phyloP scores from a whole-genome alignment of 1,140 invertebrate genomes.

The Zaprionus africanus region DNA sequence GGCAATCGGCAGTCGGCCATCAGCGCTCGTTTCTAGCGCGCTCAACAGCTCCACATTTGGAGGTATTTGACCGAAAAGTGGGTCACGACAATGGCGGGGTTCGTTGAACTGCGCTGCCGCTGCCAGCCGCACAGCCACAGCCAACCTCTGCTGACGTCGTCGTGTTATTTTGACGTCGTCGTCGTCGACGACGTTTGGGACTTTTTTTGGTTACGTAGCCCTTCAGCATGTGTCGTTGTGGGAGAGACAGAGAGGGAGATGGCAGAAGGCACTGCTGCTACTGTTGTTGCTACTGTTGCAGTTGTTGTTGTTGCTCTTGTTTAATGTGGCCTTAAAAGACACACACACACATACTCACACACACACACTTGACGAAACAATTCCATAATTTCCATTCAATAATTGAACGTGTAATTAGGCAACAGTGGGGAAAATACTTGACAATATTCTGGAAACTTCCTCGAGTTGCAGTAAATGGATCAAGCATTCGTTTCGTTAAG shows the following conservation, averaged over 20 bases:
- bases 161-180: conserved; percentile 54
- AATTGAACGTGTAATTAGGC: neutral
- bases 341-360: conserved; percentile 16
- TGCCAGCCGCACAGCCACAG: conserved; percentile 51
- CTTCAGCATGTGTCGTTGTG: conserved; percentile 48
- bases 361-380: conserved; percentile 32
- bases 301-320: conserved; percentile 34
- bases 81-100: conserved; percentile 84
- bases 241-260: conserved; percentile 16
- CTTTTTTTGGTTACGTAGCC: conserved; percentile 73
- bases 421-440: neutral
- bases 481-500: conserved; percentile 10
- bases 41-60: conserved; percentile 80
- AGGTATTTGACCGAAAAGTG: conserved; percentile 84
- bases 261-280: conserved; percentile 3
- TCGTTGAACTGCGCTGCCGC: conserved; percentile 80
- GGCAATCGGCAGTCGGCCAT: conserved; percentile 8
- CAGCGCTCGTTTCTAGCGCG: conserved; percentile 25
- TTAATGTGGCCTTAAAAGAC: conserved; percentile 70
- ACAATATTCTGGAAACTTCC: conserved; percentile 10
- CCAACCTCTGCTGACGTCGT: conserved; percentile 63
- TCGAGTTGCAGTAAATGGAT: conserved; percentile 18
- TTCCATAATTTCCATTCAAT: neutral
- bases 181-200: conserved; percentile 55
- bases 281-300: conserved; percentile 38